Conservation (phyloP, 2,888 invertebrate genomes). For the Nomada hirtipes region DNA sequence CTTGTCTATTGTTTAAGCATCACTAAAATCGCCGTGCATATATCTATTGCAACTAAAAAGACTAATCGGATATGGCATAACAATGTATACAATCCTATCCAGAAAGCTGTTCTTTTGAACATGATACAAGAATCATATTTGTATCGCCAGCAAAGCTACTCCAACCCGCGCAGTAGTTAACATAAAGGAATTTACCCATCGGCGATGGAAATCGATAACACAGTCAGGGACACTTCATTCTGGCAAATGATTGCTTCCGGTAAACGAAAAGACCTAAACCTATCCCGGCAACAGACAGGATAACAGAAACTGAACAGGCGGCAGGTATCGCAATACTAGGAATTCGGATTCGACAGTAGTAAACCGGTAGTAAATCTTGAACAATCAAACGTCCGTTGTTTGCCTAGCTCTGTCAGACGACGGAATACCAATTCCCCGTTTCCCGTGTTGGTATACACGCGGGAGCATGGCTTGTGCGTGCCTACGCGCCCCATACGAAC, state of each 20-base stretch:
- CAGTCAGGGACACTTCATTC: not conserved
- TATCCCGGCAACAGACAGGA: constrained; percentile 10
- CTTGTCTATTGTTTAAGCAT: too few species aligned
- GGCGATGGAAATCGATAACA: not conserved
- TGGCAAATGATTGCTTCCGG: not conserved
- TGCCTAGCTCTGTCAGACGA: constrained; percentile 78
- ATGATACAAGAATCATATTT: too few species aligned
- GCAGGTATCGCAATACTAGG: constrained; percentile 59
- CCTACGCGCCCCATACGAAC: constrained; percentile 32
- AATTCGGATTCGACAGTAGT: constrained; percentile 79
- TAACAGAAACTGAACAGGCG: constrained; percentile 40
- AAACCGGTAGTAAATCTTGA: constrained; percentile 81
- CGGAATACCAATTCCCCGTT: constrained; percentile 76
- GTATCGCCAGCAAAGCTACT: too few species aligned
- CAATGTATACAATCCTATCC: too few species aligned
- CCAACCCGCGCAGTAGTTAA: too few species aligned
- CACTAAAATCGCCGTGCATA: too few species aligned
- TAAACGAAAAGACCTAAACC: not conserved
- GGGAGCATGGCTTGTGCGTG: constrained; percentile 20
- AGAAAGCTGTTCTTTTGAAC: too few species aligned
- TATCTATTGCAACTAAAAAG: too few species aligned
- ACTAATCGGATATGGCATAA: too few species aligned
- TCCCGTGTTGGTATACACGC: constrained; percentile 57
- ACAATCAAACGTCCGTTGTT: constrained; percentile 82
- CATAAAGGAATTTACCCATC: not conserved